phyloP scores from a whole-genome alignment of 2,113 vertebrate species.

The Meriones unguiculatus region DNA sequence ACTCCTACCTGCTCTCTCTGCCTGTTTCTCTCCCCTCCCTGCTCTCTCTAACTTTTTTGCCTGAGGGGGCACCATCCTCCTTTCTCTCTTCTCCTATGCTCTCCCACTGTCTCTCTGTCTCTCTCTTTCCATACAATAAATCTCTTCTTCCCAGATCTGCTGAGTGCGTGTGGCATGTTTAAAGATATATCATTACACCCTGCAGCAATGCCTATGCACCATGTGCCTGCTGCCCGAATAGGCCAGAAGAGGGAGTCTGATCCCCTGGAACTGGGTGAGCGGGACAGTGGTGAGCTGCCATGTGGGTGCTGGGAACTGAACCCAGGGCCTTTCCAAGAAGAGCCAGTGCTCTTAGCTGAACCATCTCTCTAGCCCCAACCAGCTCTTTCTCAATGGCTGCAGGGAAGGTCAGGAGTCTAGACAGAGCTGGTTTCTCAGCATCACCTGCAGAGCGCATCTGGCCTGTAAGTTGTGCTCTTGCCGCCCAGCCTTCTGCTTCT shows the following conservation, averaged over 20 bases:
- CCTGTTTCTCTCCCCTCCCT: too few species aligned
- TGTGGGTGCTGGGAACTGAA: not conserved
- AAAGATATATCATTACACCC: too few species aligned
- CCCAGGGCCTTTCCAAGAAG: not conserved
- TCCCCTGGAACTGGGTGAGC: not conserved
- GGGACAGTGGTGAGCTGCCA: not conserved
- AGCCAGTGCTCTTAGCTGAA: not conserved
- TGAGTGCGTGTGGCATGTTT: too few species aligned
- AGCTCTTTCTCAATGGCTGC: not conserved
- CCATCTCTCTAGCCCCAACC: not conserved
- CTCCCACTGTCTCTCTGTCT: too few species aligned
- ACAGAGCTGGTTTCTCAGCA: not conserved
- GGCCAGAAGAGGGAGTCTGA: not conserved
- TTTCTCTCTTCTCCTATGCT: too few species aligned
- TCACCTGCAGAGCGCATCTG: not conserved
- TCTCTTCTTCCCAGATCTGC: too few species aligned
- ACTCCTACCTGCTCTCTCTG: too few species aligned
- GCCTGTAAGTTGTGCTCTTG: not conserved
- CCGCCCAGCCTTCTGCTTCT: not conserved
- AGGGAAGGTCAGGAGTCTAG: not conserved
- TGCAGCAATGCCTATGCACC: not conserved
- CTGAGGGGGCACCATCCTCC: too few species aligned
- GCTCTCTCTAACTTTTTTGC: too few species aligned
- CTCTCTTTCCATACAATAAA: too few species aligned
- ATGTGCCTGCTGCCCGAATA: not conserved